Evolutionary conservation across 53 echinoderm and acorn worm species (phyloP).

Genomic region (Echinometra lucunter): DNA sequence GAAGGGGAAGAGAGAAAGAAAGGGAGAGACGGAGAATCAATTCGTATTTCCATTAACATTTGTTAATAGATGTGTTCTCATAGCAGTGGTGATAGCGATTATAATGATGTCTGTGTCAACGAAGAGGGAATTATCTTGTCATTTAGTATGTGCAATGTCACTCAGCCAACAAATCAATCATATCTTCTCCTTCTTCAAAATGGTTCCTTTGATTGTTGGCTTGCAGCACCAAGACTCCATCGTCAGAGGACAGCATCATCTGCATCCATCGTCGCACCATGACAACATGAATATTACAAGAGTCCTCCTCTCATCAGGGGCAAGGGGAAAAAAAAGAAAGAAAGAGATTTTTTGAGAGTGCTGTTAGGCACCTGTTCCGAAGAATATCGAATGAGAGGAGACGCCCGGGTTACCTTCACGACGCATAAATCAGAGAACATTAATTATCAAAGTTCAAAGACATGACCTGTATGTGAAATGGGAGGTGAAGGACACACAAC

Average conservation of each 20-base stretch:
- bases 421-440: conserved; percentile 35
- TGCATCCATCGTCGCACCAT: conserved; percentile 25
- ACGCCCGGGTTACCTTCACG: background rate
- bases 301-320: background rate
- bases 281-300: conserved; percentile 49
- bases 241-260: background rate
- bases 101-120: background rate
- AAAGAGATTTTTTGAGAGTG: background rate
- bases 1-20: background rate
- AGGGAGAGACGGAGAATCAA: background rate
- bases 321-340: background rate
- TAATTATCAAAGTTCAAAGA: conserved; percentile 1
- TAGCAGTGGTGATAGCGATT: conserved; percentile 7
- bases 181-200: background rate
- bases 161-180: conserved; percentile 28
- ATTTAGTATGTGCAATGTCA: conserved; percentile 15
- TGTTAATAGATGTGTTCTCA: background rate
- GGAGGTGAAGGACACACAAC: background rate
- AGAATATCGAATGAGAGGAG: background rate
- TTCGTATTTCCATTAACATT: background rate
- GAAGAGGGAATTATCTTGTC: background rate
- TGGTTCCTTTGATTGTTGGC: background rate
- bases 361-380: background rate
- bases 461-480: background rate
- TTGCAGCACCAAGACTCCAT: background rate